phyloP scores from a whole-genome alignment of 2,113 vertebrate genomes.

The Nipponia nippon region DNA sequence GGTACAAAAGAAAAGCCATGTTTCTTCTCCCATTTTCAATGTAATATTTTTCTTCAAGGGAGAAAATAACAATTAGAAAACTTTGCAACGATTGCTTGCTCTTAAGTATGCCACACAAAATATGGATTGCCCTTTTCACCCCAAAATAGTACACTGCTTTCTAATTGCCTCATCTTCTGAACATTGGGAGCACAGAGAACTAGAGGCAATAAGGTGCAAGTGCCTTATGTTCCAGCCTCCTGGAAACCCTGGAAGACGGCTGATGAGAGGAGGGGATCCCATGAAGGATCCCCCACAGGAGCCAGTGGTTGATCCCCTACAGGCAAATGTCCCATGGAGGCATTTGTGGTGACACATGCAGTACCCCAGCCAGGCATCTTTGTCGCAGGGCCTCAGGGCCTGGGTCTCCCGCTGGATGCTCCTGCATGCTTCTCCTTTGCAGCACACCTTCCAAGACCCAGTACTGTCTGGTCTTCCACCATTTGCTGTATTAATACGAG shows the following conservation, averaged over 20 bases:
- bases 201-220: not conserved
- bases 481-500: not conserved
- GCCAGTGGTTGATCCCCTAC: not conserved
- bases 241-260: not conserved
- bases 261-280: not conserved
- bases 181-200: not conserved
- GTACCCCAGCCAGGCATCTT: not conserved
- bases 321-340: not conserved
- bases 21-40: not conserved
- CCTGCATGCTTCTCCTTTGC: not conserved
- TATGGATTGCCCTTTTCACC: not conserved
- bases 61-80: not conserved
- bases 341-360: not conserved
- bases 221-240: not conserved
- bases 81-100: not conserved
- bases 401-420: not conserved
- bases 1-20: not conserved
- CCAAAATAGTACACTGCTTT: not conserved
- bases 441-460: not conserved
- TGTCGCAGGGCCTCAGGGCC: not conserved
- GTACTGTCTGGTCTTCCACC: not conserved
- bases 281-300: not conserved
- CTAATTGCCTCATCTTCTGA: not conserved
- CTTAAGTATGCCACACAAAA: not conserved
- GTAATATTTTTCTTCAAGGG: not conserved